Percentiles rank a stretch among this genome's conserved stretches.
phyloP scores from a whole-genome alignment of 2,797 vertebrate genomes.

The Aphelocoma californica region DNA sequence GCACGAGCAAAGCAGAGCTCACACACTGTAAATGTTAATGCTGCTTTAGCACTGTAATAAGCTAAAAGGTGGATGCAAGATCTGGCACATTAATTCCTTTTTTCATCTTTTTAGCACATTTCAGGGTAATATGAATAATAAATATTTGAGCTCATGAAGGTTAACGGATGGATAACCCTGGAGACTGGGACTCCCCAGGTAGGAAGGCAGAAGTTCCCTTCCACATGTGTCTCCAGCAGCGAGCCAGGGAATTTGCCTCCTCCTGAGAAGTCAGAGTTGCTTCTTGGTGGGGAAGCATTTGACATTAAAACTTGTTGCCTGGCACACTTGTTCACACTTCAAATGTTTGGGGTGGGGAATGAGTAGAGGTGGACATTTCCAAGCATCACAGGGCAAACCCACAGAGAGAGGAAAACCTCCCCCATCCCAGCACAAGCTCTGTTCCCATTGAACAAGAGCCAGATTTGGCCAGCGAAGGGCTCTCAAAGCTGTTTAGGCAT shows the following conservation, averaged over 20 bases:
- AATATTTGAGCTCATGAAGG: conserved; percentile 62
- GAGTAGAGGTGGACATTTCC: not conserved
- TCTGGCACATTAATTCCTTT: conserved; percentile 66
- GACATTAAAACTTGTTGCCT: not conserved
- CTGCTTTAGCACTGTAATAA: conserved; percentile 65
- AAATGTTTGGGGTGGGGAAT: not conserved
- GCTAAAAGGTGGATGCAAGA: conserved; percentile 67
- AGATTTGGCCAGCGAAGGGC: not conserved
- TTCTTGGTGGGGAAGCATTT: not conserved
- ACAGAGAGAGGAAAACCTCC: not conserved
- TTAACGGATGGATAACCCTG: conserved; percentile 33
- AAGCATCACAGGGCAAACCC: not conserved
- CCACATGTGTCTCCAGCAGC: not conserved
- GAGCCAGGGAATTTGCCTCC: not conserved
- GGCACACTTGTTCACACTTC: not conserved
- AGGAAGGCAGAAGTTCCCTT: not conserved
- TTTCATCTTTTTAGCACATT: conserved; percentile 64
- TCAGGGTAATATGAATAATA: conserved; percentile 64
- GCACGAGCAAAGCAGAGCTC: conserved; percentile 56
- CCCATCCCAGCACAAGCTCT: not conserved
- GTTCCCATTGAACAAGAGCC: not conserved
- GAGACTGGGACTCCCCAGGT: not conserved
- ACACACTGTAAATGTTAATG: conserved; percentile 68
- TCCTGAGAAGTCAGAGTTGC: not conserved
- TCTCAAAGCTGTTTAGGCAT: not conserved